Base-by-base conservation (phyloP, 2,113 vertebrate species). In the Chrysochloris asiatica region DNA sequence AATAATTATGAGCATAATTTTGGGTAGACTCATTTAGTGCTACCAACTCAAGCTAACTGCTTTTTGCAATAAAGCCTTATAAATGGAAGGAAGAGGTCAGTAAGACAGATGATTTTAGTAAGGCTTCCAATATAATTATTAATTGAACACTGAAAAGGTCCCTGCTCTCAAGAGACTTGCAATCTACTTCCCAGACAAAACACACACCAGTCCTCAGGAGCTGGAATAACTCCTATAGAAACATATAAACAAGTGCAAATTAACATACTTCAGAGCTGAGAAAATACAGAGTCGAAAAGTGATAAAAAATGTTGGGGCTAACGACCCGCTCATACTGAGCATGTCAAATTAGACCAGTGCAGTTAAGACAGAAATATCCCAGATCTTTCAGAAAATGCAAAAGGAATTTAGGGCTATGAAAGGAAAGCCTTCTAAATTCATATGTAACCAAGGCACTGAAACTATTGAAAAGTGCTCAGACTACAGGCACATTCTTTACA, bases 151-250 rank as follows among this genome's bases (percentile, higher is more conserved):
- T 94, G 94, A 95, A 94, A 94, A 93, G 81, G 78, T 79, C 82
- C 93, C 89, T 95, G 85, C 75, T 96, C 94, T 96, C 96, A 95
- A 93, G 94, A 90, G 94, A 90, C 92, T 96, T 96, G 94, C 95
- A 93, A 95, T 96, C 92, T 94, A 94, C 78, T 91, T 96, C 85
- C 75, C 83, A 96, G 90, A 96, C 90, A 94, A 95, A 96, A 95
- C 91, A 95, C 89, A 94, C 22, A 86, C 69, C 88, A 90, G 94
- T 72, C 71, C 93, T 95, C 36, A 38, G 92, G 90, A 81, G 79
- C 65, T 88, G 78, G 22, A 92, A 78, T 77, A 83, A 91, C 78
- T 95, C 91, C 93, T 87, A 94, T 43, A 79, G 85, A 95, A 93
- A 96, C 83, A 84, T 92, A 93, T 94, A 96, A 96, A 96, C 93